Evolutionary conservation across 2,113 vertebrate genomes (phyloP), one percentile per base, ranked within the genome.

Genomic region (Scomber colias): DNA sequence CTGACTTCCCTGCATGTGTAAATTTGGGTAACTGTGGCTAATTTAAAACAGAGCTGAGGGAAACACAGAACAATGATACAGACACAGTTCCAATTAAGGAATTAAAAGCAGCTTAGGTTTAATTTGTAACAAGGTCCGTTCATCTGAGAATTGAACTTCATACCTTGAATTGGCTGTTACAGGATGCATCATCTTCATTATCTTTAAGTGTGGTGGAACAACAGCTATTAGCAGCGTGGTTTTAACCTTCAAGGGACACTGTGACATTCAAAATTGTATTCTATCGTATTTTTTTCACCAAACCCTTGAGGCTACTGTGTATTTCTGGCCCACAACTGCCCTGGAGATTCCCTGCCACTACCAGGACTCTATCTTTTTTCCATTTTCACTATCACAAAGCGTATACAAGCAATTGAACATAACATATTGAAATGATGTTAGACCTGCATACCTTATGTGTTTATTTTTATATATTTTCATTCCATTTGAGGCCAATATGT

Each of bases 51-150:
- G 62, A 79, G 81, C 71, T 51, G 11, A 51, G 70, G 71, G 80
- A 81, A 73, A 71, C 51, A 24, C 24, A 65, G 78, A 75, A 84
- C 77, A 86, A 62, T 83, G 80, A 72, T 55, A 85, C 79, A 48
- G 72, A 79, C 70, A 78, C 59, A 81, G 66, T 76, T 65, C 76
- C 76, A 87, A 81, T 83, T 83, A 88, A 78, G 79, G 77, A 86
- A 56, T 84, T 80, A 77, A 40, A 86, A 79, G 63, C 63, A 82
- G 82, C 87, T 87, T 81, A 74, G 31, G 80, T 86, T 75, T 77
- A 57, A 82, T 89, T 77, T 81, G 75, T 75, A 84, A 86, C 63
- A 49, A 69, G 64, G 81, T 77, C 60, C 16, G 1, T 53, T 65
- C 67, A 68, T 75, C 40, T 55, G 63, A 73, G 49, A 83, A 57